Conservation (phyloP, 2,797 vertebrate species). For the Molossus alvarezi region DNA sequence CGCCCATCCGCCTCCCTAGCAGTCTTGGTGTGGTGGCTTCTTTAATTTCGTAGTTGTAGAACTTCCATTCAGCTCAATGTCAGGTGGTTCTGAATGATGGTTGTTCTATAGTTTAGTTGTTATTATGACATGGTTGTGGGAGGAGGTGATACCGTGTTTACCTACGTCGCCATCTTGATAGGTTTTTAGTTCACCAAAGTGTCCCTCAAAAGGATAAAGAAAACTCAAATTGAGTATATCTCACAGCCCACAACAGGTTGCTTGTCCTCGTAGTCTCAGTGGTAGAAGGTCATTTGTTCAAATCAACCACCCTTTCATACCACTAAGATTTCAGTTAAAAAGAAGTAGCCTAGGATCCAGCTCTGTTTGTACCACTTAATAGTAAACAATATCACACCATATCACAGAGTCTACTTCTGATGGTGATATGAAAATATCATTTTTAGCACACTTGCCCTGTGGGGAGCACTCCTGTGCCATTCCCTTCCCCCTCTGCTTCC, state of each 20-base stretch:
- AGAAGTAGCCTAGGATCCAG: neutral
- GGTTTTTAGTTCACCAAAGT: neutral
- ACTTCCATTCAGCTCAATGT: no score
- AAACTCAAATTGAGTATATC: neutral
- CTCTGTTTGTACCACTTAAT: neutral
- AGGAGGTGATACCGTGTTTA: no score
- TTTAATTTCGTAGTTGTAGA: no score
- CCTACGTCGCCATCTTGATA: neutral
- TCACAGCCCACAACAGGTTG: neutral
- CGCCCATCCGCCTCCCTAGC: no score
- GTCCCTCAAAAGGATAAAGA: neutral
- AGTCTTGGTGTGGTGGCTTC: no score
- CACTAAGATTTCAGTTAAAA: conserved; percentile 34
- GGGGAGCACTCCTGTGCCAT: no score
- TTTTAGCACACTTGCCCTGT: neutral
- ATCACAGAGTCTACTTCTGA: neutral
- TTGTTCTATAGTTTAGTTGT: no score
- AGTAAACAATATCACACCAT: neutral
- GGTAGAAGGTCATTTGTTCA: neutral
- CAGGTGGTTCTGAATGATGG: no score
- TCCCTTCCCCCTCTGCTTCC: no score
- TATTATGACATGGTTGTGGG: no score
- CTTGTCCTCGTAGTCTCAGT: neutral
- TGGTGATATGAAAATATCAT: neutral
- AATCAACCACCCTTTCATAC: neutral